phyloP scores from a whole-genome alignment of 2,888 invertebrate species.

The Lepidocyrtinus sp. region DNA sequence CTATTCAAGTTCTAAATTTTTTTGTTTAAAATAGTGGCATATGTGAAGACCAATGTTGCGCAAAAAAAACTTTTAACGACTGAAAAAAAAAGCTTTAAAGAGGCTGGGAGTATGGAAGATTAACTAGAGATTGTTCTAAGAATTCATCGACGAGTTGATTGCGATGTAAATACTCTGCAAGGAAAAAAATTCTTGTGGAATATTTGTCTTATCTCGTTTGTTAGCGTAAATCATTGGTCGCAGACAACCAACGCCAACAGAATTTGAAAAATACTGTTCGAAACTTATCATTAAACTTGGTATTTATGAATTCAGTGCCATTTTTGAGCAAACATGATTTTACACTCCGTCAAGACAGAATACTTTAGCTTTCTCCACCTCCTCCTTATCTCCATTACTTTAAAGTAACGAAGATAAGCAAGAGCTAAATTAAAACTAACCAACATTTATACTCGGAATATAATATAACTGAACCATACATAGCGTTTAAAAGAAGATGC shows the following conservation, averaged over 20 bases:
- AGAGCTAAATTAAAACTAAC: too few relatives aligned
- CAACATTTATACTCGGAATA: too few relatives aligned
- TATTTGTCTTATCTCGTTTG: constrained; percentile 49
- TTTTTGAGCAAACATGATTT: too few relatives aligned
- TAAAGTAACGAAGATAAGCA: too few relatives aligned
- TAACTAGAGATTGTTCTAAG: not conserved
- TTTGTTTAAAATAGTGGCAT: not conserved
- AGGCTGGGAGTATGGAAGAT: not conserved
- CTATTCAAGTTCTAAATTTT: constrained; percentile 37
- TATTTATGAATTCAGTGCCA: not conserved
- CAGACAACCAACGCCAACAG: constrained; percentile 34
- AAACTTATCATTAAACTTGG: constrained; percentile 4
- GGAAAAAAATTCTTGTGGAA: constrained; percentile 39
- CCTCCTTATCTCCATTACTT: not conserved
- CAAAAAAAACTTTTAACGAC: too few relatives aligned
- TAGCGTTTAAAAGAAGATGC: too few relatives aligned
- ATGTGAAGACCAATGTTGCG: too few relatives aligned
- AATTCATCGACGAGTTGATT: constrained; percentile 13
- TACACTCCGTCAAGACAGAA: too few relatives aligned
- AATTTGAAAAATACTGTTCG: constrained; percentile 41
- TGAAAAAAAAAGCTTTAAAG: too few relatives aligned
- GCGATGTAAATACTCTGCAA: constrained; percentile 6
- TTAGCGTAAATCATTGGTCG: constrained; percentile 57
- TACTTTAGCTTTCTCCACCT: constrained; percentile 19
- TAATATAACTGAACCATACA: too few relatives aligned